Evolutionary conservation across 1,140 invertebrate genomes (phyloP).

Genomic region (Listronotus bonariensis): DNA sequence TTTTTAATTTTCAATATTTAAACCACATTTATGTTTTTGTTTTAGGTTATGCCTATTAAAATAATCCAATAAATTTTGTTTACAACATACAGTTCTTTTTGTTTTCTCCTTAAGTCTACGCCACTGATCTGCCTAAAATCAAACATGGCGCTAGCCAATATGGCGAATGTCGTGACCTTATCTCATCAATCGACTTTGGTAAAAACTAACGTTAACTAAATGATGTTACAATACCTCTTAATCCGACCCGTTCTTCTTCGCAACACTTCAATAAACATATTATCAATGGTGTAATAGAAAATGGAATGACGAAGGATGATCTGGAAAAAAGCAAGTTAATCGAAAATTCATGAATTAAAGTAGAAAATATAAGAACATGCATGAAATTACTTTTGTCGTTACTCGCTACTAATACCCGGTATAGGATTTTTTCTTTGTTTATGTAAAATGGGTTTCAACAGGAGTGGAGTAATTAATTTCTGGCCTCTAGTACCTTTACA

Average conservation of each 20-base stretch:
- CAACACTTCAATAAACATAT: slow-evolving; percentile 32
- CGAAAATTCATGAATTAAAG: slow-evolving; percentile 39
- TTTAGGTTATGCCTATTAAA: no score
- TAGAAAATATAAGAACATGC: slow-evolving; percentile 41
- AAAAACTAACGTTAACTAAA: no score
- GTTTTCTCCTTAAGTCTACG: no score
- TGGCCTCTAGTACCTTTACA: no score
- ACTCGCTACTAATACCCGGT: slow-evolving; percentile 32
- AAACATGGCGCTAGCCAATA: no score
- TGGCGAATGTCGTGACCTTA: no score
- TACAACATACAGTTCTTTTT: no score
- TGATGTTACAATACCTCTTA: neutral
- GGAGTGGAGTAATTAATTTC: neutral
- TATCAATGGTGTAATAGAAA: slow-evolving; percentile 41
- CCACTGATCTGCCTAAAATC: no score
- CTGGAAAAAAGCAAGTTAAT: slow-evolving; percentile 26
- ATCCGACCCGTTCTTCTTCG: slow-evolving; percentile 27
- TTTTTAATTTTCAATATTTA: no score
- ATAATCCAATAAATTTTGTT: no score
- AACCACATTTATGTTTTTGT: no score
- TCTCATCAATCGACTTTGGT: no score
- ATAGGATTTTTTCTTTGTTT: slow-evolving; percentile 23
- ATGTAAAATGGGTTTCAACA: slow-evolving; percentile 15
- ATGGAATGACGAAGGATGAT: slow-evolving; percentile 37
- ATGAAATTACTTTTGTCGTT: slow-evolving; percentile 40